Conservation (phyloP, 2,113 vertebrate species). For the Neotragus moschatus region DNA sequence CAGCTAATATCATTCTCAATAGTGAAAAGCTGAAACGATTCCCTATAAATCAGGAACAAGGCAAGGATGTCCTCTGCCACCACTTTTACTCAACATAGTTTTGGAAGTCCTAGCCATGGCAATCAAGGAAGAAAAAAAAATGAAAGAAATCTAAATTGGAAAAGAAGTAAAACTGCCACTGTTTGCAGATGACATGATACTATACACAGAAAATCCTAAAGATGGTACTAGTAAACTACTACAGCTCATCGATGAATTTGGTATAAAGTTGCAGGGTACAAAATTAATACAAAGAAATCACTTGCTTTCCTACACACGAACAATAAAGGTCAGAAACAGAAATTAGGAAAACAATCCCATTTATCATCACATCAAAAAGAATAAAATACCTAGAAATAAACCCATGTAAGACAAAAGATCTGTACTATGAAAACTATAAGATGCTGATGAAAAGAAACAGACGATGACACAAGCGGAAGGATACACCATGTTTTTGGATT, state of each 20-base stretch:
- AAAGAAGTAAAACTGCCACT: not conserved
- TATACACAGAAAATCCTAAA: not conserved
- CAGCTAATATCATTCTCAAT: not conserved
- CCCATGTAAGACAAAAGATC: not conserved
- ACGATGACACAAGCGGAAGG: not conserved
- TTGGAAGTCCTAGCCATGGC: not conserved
- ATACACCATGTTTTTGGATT: not conserved
- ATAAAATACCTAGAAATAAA: not conserved
- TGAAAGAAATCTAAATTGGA: not conserved
- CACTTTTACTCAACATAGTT: not conserved
- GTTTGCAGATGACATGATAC: not conserved
- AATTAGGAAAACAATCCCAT: not conserved
- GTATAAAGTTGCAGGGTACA: not conserved
- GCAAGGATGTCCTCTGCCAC: not conserved
- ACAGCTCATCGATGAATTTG: not conserved
- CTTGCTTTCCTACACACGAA: not conserved
- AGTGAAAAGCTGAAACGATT: not conserved
- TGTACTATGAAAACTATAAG: not conserved
- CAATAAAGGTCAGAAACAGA: not conserved
- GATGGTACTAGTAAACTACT: not conserved
- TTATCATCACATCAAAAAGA: not conserved
- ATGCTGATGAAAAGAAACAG: not conserved
- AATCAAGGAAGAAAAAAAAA: not conserved
- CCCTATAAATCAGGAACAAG: not conserved
- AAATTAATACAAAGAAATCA: not conserved